Evolutionary conservation across 2,113 vertebrate genomes (phyloP).

Genomic region (Actenoides lindsayi): DNA sequence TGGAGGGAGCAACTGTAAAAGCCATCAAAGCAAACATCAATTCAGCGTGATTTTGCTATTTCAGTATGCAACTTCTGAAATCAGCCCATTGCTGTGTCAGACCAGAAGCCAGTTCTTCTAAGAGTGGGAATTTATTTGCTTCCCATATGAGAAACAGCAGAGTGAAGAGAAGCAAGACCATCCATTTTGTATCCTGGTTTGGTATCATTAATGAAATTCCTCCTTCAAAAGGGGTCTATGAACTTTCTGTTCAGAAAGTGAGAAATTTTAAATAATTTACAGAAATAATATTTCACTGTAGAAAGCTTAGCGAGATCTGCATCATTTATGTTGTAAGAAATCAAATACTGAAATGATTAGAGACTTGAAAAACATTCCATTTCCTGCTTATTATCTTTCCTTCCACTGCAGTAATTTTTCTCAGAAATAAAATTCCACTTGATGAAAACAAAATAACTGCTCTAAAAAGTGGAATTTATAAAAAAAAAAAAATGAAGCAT

Average conservation of each 20-base stretch:
- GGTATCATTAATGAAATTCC: background rate
- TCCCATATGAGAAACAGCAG: background rate
- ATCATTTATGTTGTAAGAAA: background rate
- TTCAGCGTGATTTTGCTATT: background rate
- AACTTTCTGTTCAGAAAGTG: background rate
- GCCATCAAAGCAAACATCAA: slow-evolving; percentile 17
- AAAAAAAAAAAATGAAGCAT: background rate
- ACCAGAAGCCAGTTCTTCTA: background rate
- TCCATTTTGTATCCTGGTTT: background rate
- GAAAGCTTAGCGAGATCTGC: background rate
- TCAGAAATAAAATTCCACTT: background rate
- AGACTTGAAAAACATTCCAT: background rate
- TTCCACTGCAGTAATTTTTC: background rate
- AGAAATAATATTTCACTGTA: background rate
- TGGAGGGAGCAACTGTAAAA: slow-evolving; percentile 6
- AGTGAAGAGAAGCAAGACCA: background rate
- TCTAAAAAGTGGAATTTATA: background rate
- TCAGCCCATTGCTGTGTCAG: background rate
- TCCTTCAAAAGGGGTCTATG: background rate
- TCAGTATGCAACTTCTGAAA: background rate
- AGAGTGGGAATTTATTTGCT: background rate
- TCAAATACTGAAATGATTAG: background rate
- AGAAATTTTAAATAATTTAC: slow-evolving; percentile 25
- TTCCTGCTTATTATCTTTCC: background rate
- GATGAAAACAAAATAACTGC: background rate